A percentile compares a stretch with the other conserved stretches of the same genome.
Conservation (phyloP, 2,797 vertebrate species). For the Tragopan temminckii region DNA sequence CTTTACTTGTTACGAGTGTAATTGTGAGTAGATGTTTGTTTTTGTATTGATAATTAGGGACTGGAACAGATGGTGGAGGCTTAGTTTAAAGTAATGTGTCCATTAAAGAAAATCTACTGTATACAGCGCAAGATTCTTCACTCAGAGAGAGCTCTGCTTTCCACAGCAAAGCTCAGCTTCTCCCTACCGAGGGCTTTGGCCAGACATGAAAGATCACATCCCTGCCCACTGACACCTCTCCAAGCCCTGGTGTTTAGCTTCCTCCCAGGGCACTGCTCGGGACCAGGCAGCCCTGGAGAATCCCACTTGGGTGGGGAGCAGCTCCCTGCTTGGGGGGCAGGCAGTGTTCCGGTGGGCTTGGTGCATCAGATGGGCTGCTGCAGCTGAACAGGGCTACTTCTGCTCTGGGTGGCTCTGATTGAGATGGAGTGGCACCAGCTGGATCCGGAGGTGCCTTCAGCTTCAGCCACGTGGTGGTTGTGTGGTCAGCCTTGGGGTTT, state of each 20-base stretch:
- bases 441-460: background rate
- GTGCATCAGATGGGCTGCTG: background rate
- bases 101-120: constrained; percentile 83
- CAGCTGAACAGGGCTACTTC: background rate
- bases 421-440: too few species aligned
- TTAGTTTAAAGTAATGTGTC: constrained; percentile 83
- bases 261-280: background rate
- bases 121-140: constrained; percentile 75
- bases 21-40: constrained; percentile 82
- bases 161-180: background rate
- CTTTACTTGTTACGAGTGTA: constrained; percentile 80
- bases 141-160: constrained; percentile 51
- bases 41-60: constrained; percentile 83
- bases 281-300: background rate
- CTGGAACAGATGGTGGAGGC: constrained; percentile 79
- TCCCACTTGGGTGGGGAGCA: background rate
- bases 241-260: fast-evolving
- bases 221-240: fast-evolving
- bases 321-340: too few species aligned
- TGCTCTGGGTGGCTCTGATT: too few species aligned
- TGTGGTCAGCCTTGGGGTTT: background rate
- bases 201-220: background rate
- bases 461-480: background rate
- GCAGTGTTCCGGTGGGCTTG: background rate
- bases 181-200: background rate